Evolutionary conservation across 2,797 vertebrate genomes (phyloP), one percentile per base, ranked within the genome.

Genomic region (Acanthurus leucopareius): DNA sequence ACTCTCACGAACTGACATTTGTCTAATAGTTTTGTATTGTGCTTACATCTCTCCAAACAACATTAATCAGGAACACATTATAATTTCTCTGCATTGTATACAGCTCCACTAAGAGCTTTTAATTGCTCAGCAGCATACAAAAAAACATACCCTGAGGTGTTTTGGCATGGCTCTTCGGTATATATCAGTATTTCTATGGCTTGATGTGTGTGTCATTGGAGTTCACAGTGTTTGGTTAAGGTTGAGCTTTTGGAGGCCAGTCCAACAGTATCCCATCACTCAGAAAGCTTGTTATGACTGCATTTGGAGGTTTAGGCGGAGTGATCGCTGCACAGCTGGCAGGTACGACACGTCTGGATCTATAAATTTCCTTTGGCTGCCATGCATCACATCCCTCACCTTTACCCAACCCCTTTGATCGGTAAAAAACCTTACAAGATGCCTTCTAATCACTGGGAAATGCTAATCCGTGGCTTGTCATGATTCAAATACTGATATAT

Each of bases 241-340:
- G 83, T 92, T 93, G 88, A 92, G 86, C 86, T 87, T 66, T 69
- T 69, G 72, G 84, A 90, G 89, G 86, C 84, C 48, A 47, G 77
- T 90, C 88, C 83, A 91, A 87, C 80, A 77, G 56, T 85, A 63
- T 89, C 64, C 93, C 93, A 95, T 95, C 95, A 92, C 65, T 93
- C 89, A 69, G 70, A 35, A 60, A 77, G 90, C 75, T 93, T 96
- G 96, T 96, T 97, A 96, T 93, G 96, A 96, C 95, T 96, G 93
- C 88, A 51, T 90, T 83, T 25, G 80, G 25, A 77, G 87, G 84
- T 84, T 64, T 83, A 85, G 94, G 93, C 73, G 89, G 92, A 94
- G 93, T 60, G 54, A 87, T 85, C 35, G 61, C 78, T 88, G 86
- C 86, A 86, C 80, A 85, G 89, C 93, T 94, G 94, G 92, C 93